phyloP scores from a whole-genome alignment of 2,888 invertebrate genomes.

The Linhomoeus sp. region DNA sequence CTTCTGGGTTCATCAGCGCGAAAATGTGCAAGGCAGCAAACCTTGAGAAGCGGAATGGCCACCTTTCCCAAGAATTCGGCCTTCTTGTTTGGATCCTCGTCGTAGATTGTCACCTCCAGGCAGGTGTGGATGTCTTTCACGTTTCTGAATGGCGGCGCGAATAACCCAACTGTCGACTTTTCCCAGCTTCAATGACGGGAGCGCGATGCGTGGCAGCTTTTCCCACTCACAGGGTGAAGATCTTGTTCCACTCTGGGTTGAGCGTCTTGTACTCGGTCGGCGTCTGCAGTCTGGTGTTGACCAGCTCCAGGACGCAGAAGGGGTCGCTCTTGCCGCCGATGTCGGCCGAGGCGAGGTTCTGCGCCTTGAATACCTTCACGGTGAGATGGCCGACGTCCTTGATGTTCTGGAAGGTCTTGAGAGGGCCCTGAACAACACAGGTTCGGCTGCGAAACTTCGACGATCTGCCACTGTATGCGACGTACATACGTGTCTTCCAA shows the following conservation, averaged over 20 bases:
- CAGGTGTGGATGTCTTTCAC: constrained; percentile 73
- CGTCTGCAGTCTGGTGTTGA: constrained; percentile 81
- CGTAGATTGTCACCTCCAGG: constrained; percentile 82
- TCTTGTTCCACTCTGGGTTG: constrained; percentile 90
- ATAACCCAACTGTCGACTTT: too few relatives aligned
- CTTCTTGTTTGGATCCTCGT: constrained; percentile 87
- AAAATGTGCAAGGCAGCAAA: constrained; percentile 9
- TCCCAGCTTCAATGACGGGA: too few relatives aligned
- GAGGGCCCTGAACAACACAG: too few relatives aligned
- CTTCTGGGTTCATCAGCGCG: too few relatives aligned
- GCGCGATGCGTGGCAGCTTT: too few relatives aligned
- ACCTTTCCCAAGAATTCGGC: constrained; percentile 84
- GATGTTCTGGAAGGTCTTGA: constrained; percentile 47
- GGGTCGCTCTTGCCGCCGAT: constrained; percentile 85
- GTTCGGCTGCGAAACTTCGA: too few relatives aligned
- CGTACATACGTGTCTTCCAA: too few relatives aligned
- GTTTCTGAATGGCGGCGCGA: constrained; percentile 30
- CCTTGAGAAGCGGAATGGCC: constrained; percentile 55
- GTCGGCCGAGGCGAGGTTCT: constrained; percentile 76
- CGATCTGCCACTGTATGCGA: too few relatives aligned
- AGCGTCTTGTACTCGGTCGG: constrained; percentile 97
- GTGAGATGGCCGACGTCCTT: constrained; percentile 80
- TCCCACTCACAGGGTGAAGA: constrained; percentile 75
- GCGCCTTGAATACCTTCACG: constrained; percentile 64
- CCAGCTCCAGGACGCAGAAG: constrained; percentile 84